Percentiles rank a stretch among this genome's conserved stretches.
These are phyloP conservation scores for Trematomus bernacchii DNA, from an alignment of 2,797 vertebrate species.

Conservation along the genomic window DNA sequence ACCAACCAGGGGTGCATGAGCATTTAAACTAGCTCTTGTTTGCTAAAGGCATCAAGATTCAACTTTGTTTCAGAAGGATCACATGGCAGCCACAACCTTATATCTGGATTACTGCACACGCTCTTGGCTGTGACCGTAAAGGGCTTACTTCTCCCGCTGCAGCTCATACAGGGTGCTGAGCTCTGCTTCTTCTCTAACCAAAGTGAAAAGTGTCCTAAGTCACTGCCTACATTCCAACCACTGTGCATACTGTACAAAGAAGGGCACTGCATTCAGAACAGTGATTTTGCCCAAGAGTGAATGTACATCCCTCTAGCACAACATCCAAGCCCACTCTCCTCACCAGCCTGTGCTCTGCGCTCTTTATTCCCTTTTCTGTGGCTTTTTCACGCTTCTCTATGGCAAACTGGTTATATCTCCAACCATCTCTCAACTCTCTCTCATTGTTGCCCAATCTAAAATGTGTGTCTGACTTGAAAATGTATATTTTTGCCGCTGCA, in stretches of 20 bases:
- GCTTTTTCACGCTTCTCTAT: not conserved
- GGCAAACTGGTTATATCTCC: not conserved
- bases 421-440: not conserved
- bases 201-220: constrained; percentile 43
- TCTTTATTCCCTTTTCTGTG: not conserved
- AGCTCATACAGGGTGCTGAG: constrained; percentile 35
- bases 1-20: not conserved
- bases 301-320: constrained; percentile 13
- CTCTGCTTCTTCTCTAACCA: constrained; percentile 21
- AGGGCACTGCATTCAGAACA: constrained; percentile 10
- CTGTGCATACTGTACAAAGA: not conserved
- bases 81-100: constrained; percentile 39
- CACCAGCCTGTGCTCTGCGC: constrained; percentile 3
- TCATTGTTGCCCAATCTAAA: not conserved
- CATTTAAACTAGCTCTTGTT: constrained; percentile 22
- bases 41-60: constrained; percentile 15
- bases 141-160: constrained; percentile 28
- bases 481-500: too few species aligned
- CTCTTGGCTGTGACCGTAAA: constrained; percentile 46
- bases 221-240: constrained; percentile 24
- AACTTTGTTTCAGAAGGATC: constrained; percentile 28
- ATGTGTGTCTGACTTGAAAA: too few species aligned
- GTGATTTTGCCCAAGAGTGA: constrained; percentile 2
- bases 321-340: constrained; percentile 12
- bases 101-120: constrained; percentile 35